Evolutionary conservation across 2,888 invertebrate species (phyloP).

Genomic region (Gandaritis pyraliata): DNA sequence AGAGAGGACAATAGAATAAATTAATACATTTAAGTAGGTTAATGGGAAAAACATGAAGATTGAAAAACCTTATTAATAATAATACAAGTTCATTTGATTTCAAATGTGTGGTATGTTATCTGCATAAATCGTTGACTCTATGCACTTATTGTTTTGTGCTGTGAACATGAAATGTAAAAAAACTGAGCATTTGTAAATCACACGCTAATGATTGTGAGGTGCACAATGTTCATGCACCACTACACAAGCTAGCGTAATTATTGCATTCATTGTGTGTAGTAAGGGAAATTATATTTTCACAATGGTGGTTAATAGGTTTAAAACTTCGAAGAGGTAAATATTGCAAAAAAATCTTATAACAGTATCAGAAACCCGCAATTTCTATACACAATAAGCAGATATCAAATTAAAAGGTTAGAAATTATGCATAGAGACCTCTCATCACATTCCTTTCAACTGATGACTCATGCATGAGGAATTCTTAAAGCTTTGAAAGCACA

Average conservation of each 20-base stretch:
- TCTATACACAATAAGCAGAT: background rate
- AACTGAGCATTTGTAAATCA: constrained; percentile 41
- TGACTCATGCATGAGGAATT: constrained; percentile 39
- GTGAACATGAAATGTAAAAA: constrained; percentile 36
- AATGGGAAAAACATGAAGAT: no score
- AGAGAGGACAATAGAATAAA: no score
- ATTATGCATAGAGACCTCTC: constrained; percentile 29
- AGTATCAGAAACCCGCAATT: background rate
- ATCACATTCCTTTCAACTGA: constrained; percentile 28
- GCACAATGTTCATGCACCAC: constrained; percentile 52
- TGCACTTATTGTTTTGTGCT: constrained; percentile 31
- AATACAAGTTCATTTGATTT: no score
- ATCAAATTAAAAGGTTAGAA: constrained; percentile 8
- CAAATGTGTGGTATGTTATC: background rate
- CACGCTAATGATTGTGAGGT: constrained; percentile 40
- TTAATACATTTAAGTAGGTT: no score
- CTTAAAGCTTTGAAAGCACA: constrained; percentile 31
- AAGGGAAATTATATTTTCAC: constrained; percentile 34
- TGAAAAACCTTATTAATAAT: no score
- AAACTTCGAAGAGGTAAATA: background rate
- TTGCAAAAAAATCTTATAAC: no score
- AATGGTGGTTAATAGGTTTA: constrained; percentile 19
- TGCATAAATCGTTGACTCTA: constrained; percentile 18
- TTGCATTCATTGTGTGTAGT: constrained; percentile 48
- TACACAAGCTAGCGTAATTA: constrained; percentile 44